Evolutionary conservation across 1,140 invertebrate species (phyloP).

Genomic region (Philotrypesis tridentata): DNA sequence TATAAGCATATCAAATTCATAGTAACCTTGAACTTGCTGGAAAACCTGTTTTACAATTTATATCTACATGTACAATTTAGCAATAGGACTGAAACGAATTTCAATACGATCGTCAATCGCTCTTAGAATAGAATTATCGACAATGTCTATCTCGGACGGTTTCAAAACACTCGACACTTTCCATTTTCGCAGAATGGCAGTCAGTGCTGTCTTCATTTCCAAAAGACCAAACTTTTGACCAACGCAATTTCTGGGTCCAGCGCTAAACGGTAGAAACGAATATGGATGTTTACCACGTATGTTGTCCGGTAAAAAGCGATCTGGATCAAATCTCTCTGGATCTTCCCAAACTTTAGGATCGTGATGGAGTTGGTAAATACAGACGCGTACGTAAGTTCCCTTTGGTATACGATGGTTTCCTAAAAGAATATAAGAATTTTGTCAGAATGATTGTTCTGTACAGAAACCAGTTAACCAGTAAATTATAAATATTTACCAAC

Average conservation of each 20-base stretch:
- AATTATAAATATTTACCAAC: slow-evolving; percentile 59
- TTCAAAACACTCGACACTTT: slow-evolving; percentile 69
- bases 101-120: slow-evolving; percentile 53
- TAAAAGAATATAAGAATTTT: slow-evolving; percentile 46
- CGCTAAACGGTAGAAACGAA: slow-evolving; percentile 75
- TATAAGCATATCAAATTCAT: too few relatives aligned
- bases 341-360: slow-evolving; percentile 76
- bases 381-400: slow-evolving; percentile 67
- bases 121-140: slow-evolving; percentile 57
- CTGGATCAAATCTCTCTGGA: slow-evolving; percentile 80
- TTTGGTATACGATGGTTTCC: slow-evolving; percentile 62
- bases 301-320: slow-evolving; percentile 76
- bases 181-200: slow-evolving; percentile 75
- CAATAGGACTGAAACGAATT: slow-evolving; percentile 44
- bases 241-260: slow-evolving; percentile 58
- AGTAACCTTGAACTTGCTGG: too few relatives aligned
- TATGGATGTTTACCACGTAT: slow-evolving; percentile 72
- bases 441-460: not conserved
- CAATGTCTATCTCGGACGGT: slow-evolving; percentile 56
- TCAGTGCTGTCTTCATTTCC: slow-evolving; percentile 75
- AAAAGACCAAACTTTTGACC: slow-evolving; percentile 75
- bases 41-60: too few relatives aligned
- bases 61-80: too few relatives aligned
- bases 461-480: not conserved
- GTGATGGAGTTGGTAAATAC: slow-evolving; percentile 76